Percentiles rank a stretch among this genome's conserved stretches.
phyloP scores from a whole-genome alignment of 2,888 invertebrate genomes.

The Ophion costatus region DNA sequence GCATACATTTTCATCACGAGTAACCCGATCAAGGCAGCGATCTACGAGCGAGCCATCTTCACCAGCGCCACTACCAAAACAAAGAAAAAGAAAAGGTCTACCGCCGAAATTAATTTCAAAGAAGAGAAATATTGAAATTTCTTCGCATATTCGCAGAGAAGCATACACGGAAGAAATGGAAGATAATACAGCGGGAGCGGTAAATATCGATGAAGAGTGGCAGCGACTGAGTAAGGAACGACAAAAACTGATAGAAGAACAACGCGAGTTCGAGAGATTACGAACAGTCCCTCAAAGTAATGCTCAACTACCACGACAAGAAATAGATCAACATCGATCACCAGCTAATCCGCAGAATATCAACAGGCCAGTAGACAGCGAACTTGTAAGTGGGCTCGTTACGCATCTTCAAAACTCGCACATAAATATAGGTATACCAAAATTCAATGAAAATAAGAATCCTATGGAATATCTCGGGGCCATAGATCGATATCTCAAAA shows the following conservation, averaged over 20 bases:
- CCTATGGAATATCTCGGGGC: conserved; percentile 3
- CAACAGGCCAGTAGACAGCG: not conserved
- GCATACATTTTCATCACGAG: not conserved
- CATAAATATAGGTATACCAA: not conserved
- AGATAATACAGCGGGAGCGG: not conserved
- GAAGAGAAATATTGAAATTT: not conserved
- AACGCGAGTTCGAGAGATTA: too few relatives aligned
- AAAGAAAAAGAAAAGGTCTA: not conserved
- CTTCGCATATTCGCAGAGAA: not conserved
- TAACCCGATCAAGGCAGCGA: not conserved
- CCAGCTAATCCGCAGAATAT: not conserved
- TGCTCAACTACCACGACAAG: not conserved
- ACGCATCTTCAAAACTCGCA: not conserved
- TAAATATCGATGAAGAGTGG: not conserved
- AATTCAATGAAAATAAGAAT: not conserved
- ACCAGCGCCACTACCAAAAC: not conserved
- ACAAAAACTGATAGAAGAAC: not conserved
- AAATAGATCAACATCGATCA: not conserved
- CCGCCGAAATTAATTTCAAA: too few relatives aligned
- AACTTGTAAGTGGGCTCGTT: not conserved
- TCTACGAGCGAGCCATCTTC: not conserved
- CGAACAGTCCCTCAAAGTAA: not conserved
- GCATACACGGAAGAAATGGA: not conserved
- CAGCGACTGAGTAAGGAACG: not conserved
- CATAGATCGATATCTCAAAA: conserved; percentile 8